Percentiles rank a stretch among this genome's conserved stretches.
Conservation (phyloP, 1,140 invertebrate genomes). For the Pseudomyrmex gracilis region DNA sequence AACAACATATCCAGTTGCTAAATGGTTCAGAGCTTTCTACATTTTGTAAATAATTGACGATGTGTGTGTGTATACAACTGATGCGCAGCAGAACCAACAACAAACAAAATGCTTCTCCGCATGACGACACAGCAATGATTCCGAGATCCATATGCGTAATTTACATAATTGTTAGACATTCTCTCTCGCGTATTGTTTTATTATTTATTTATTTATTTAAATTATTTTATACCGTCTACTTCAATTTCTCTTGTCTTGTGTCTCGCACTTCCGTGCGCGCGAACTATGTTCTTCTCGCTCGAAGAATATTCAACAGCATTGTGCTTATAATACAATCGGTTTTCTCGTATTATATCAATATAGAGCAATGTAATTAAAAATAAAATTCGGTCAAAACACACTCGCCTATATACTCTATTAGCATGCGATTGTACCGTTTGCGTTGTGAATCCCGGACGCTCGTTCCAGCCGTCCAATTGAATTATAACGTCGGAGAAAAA, state of each 20-base stretch:
- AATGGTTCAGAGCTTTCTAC: no score
- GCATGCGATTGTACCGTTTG: constrained; percentile 32
- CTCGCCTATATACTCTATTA: constrained; percentile 40
- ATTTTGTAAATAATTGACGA: constrained; percentile 64
- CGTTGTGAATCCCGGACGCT: no score
- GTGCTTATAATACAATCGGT: constrained; percentile 59
- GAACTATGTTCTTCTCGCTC: constrained; percentile 19
- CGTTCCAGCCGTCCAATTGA: no score
- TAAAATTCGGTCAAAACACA: constrained; percentile 55
- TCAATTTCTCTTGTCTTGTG: constrained; percentile 1
- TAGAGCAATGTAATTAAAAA: constrained; percentile 24
- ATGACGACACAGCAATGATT: constrained; percentile 52
- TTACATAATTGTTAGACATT: constrained; percentile 21
- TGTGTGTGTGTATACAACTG: constrained; percentile 64
- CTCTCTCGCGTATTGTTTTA: constrained; percentile 21
- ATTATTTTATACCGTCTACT: constrained; percentile 30
- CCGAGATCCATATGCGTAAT: constrained; percentile 33
- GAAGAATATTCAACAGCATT: constrained; percentile 51
- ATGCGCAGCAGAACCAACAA: constrained; percentile 47
- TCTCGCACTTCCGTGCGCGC: neutral
- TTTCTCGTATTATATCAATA: constrained; percentile 21
- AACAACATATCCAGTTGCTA: no score
- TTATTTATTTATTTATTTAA: neutral
- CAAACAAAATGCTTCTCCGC: constrained; percentile 57
- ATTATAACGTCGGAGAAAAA: no score